These are phyloP conservation scores for Aldabrachelys gigantea DNA, from an alignment of 2,113 vertebrate genomes.

Conservation along the genomic window DNA sequence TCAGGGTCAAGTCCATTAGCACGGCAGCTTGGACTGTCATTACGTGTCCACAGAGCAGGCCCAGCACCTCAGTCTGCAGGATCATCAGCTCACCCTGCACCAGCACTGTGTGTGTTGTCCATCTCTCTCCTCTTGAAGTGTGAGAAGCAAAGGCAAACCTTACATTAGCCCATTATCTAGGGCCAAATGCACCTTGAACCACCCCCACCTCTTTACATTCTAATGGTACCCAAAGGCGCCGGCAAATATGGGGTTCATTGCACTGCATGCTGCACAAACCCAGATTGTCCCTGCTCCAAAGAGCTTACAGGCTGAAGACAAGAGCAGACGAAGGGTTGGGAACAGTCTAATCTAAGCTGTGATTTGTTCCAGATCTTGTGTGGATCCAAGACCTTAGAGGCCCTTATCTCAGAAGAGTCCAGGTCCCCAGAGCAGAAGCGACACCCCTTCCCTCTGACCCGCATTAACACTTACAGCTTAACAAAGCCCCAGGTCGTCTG, in stretches of 20 bases:
- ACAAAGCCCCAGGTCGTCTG: accelerated
- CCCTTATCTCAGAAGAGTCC: neutral
- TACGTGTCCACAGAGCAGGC: neutral
- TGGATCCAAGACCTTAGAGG: neutral
- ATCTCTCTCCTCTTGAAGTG: too few relatives aligned
- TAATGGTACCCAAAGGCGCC: neutral
- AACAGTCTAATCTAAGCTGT: neutral
- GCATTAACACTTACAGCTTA: accelerated
- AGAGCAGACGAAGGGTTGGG: neutral
- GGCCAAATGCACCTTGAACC: too few relatives aligned
- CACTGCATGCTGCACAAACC: accelerated
- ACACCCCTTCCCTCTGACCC: neutral
- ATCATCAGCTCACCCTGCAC: neutral
- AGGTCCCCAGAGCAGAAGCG: neutral
- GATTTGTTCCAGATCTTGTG: accelerated
- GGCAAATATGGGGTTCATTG: accelerated
- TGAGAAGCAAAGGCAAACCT: neutral
- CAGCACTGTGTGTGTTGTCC: too few relatives aligned
- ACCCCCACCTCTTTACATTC: neutral
- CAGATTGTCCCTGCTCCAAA: neutral
- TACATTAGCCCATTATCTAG: neutral
- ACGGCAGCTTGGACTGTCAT: neutral
- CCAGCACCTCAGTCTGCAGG: neutral
- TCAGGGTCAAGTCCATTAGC: too few relatives aligned
- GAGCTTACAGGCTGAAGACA: neutral